Evolutionary conservation across 2,113 vertebrate genomes (phyloP), one percentile per base, ranked within the genome.

Genomic region (Glaucomys volans): DNA sequence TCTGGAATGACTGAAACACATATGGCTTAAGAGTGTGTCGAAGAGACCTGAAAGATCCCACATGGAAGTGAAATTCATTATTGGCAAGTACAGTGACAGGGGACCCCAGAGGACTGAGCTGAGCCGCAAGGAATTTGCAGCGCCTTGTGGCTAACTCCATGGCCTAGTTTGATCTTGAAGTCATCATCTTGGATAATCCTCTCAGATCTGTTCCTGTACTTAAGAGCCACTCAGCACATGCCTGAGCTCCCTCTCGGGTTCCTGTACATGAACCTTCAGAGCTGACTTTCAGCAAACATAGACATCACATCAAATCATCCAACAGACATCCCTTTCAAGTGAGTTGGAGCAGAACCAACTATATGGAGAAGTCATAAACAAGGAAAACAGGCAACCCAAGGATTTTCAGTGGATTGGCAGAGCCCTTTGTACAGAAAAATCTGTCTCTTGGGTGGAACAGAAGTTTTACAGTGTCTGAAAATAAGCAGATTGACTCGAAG

Each of bases 151-250:
- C 94, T 95, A 76, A 96, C 62, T 52, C 72, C 14, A 18, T 26
- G 59, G 74, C 74, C 79, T 84, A n/a, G 37, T 89, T 76, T 91
- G 71, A 80, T 95, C 91, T 89, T 87, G 59, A 95, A 96, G 74
- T 85, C 79, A 66, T 28, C 84, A 64, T 81, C 93, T 67, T 69
- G 74, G 67, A 85, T 96, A 91, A 96, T 93, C 79, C 71, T 96
- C 57, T 66, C 72, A 88, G n/a, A 94, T 89, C 95, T 96, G 92
- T 91, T 96, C 40, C 89, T 89, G 32, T 37, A 83, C 85, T 98
- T 97, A 92, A 82, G 50, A 95, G 62, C 20, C 69, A n/a, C 30
- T 66, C 30, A 44, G 37, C 82, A 40, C 17, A 2, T 77, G 88
- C 83, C 10, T 18, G 30, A 94, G 35, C 28, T 79, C 59, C 30